These are phyloP conservation scores for Lycia hirtaria DNA, from an alignment of 2,888 invertebrate species.

Conservation along the genomic window DNA sequence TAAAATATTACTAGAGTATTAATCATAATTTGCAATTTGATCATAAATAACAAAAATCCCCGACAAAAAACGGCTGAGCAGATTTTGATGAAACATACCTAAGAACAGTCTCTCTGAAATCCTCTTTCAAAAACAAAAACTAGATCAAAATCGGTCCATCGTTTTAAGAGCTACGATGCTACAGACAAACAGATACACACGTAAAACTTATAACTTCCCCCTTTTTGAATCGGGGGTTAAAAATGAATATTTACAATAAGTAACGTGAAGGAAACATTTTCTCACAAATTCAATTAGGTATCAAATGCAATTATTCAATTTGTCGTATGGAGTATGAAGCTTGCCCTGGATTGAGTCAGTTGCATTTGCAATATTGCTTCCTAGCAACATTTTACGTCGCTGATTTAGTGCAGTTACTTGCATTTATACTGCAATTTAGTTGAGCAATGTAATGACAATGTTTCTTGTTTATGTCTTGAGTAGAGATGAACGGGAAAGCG, in stretches of 20 bases:
- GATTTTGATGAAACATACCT: too few species aligned
- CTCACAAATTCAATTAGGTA: constrained; percentile 18
- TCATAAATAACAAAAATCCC: too few species aligned
- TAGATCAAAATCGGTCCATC: too few species aligned
- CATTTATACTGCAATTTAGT: constrained; percentile 19
- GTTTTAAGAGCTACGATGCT: too few species aligned
- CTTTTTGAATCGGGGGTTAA: too few species aligned
- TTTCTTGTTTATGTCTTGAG: constrained; percentile 22
- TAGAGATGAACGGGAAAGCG: constrained; percentile 1
- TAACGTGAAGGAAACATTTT: constrained; percentile 5
- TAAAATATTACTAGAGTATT: too few species aligned
- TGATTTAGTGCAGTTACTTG: constrained; percentile 22
- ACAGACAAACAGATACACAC: too few species aligned
- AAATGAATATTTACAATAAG: not conserved
- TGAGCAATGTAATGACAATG: constrained; percentile 30
- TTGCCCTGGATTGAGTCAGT: constrained; percentile 3
- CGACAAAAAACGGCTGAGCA: too few species aligned
- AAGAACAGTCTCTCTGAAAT: too few species aligned
- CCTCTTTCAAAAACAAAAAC: too few species aligned
- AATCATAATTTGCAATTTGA: too few species aligned
- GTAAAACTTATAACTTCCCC: too few species aligned
- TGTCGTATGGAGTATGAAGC: not conserved
- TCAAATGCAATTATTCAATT: constrained; percentile 8
- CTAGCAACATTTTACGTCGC: constrained; percentile 37
- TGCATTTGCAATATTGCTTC: constrained; percentile 2